Conservation (phyloP, 1,140 invertebrate species). For the Drosophila rufa region DNA sequence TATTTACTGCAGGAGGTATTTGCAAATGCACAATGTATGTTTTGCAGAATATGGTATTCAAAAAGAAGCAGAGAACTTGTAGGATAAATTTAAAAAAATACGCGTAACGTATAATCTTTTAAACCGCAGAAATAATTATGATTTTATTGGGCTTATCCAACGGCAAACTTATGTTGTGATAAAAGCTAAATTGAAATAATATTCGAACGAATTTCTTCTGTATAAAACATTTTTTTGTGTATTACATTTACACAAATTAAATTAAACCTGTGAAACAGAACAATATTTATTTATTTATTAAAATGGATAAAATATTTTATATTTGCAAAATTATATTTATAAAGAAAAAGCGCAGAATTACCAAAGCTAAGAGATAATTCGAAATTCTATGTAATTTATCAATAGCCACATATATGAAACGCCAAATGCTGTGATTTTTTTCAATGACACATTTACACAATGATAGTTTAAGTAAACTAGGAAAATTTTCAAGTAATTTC, state of each 20-base stretch:
- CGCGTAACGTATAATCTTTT: background rate
- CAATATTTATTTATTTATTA: background rate
- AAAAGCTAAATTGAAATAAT: background rate
- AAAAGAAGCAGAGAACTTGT: background rate
- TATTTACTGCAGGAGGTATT: background rate
- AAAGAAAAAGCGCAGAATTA: background rate
- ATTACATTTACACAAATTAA: background rate
- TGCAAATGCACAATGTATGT: background rate
- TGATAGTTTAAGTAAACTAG: no score
- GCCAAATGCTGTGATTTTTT: no score
- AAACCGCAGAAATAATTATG: background rate
- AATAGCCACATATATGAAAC: no score
- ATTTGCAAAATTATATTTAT: background rate
- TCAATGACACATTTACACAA: no score
- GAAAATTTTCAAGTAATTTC: background rate
- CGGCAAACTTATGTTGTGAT: background rate
- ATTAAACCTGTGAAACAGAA: background rate
- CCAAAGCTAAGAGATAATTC: no score
- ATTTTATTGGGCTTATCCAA: background rate
- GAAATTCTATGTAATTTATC: background rate
- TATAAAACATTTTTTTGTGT: background rate
- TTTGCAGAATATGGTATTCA: background rate
- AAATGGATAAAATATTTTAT: no score
- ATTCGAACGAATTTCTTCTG: background rate
- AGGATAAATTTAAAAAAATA: slow-evolving; percentile 11